Evolutionary conservation across 2,797 vertebrate species (phyloP), one percentile per base, ranked within the genome.

Genomic region (Enteromius viviparus): DNA sequence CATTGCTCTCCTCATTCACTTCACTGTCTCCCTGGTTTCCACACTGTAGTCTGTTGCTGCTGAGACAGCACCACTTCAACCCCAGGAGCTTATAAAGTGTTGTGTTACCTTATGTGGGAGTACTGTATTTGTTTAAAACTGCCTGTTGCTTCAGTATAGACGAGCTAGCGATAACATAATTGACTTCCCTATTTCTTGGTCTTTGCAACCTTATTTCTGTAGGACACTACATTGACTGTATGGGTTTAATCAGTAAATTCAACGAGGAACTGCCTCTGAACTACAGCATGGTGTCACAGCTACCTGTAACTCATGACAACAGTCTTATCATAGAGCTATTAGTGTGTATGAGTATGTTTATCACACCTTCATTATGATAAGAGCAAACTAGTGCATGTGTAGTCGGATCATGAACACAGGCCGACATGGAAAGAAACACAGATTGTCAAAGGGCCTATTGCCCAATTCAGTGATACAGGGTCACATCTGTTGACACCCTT

Each of bases 31-130:
- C 21, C 23, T 81, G 21, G 45, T 65, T 74, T 81, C 29, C 47
- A 19, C 66, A 42, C 53, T 8, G 66, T 21, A 6, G 26, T 77
- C 32, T 53, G 45, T 51, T 64, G 68, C 17, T 64, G 68, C 60
- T 74, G 55, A 72, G 42, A 64, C 58, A 64, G 80, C 55, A 78
- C 60, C 84, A 78, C 80, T 82, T 78, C 75, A 78, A 53, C 23
- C 32, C 62, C 42, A 32, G 40, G 71, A 76, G 80, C 60, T 42
- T 66, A 51, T 76, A 40, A 76, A 66, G 60, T 76, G 71, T 82
- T 42, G 34, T 66, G 29, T 42, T 53, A 42, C 70, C 32, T 23
- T 49, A 53, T 3, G 58, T 71, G 7, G 55, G 55, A 72, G 79
- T 62, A 26, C 29, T 74, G 42, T 7, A 23, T 75, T 74, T 15